Evolutionary conservation across 92 coral and sea anemone species (phyloP).

Genomic region (Micromussa lordhowensis): DNA sequence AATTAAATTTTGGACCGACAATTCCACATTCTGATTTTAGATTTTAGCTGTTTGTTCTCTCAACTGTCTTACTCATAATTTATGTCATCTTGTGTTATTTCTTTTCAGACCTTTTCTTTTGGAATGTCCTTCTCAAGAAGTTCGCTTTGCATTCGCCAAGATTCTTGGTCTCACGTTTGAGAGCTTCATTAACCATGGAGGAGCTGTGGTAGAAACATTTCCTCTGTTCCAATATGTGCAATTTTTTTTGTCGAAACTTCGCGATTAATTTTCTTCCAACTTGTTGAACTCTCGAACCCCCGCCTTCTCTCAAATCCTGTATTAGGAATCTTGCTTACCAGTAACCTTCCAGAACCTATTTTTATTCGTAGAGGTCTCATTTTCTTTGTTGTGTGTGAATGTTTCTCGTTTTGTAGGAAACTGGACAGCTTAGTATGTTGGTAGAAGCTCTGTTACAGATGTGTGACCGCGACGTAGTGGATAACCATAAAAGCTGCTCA

Average conservation of each 20-base stretch:
- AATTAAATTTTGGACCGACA: too few relatives aligned
- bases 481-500: constrained; percentile 83
- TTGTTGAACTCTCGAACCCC: too few relatives aligned
- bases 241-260: background rate
- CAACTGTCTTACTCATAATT: background rate
- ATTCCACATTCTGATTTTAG: background rate
- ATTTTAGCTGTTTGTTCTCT: too few relatives aligned
- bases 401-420: constrained; percentile 41
- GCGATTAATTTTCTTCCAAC: background rate
- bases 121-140: constrained; percentile 90
- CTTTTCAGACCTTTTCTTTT: constrained; percentile 75
- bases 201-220: constrained; percentile 63
- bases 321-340: background rate
- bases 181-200: constrained; percentile 78
- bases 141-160: constrained; percentile 82
- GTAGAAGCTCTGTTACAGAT: constrained; percentile 74
- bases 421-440: constrained; percentile 69
- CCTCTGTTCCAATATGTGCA: background rate
- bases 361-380: background rate
- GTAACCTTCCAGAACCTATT: too few relatives aligned
- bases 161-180: constrained; percentile 78
- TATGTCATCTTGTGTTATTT: background rate
- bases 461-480: constrained; percentile 91
- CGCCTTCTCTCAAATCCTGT: too few relatives aligned
- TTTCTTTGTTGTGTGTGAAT: background rate